Evolutionary conservation across 1,140 invertebrate genomes (phyloP).

Genomic region (Bombus picipes): DNA sequence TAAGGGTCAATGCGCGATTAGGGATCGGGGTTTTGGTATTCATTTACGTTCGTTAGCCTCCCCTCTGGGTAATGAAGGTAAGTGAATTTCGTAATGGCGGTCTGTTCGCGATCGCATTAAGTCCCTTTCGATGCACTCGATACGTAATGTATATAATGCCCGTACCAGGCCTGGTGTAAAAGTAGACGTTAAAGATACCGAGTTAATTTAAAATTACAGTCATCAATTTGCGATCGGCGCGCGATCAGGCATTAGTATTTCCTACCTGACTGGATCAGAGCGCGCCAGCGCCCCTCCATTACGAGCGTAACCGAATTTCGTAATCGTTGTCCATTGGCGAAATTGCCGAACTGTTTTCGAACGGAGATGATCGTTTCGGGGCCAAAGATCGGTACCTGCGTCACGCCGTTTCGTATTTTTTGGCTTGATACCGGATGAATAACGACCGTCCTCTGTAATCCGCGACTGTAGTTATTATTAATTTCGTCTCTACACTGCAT

Average conservation of each 20-base stretch:
- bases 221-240: conserved; percentile 13
- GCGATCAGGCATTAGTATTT: conserved; percentile 1
- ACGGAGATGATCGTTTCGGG: background rate
- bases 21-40: conserved; percentile 42
- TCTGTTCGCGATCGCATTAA: conserved; percentile 1
- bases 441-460: conserved; percentile 14
- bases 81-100: conserved; percentile 43
- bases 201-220: conserved; percentile 46
- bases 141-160: conserved; percentile 4
- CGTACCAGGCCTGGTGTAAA: background rate
- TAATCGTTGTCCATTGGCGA: conserved; percentile 5
- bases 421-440: background rate
- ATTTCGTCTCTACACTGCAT: background rate
- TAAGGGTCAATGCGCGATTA: conserved; percentile 46
- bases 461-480: conserved; percentile 2
- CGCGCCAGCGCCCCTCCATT: background rate
- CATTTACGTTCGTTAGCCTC: conserved; percentile 47
- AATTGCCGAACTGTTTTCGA: background rate
- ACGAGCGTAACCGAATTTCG: conserved; percentile 21
- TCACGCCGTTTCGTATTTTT: background rate
- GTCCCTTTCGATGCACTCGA: conserved; percentile 4
- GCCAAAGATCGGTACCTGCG: background rate
- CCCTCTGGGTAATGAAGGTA: conserved; percentile 22
- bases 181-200: conserved; percentile 19
- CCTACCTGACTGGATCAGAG: background rate